Evolutionary conservation across 2,797 vertebrate genomes (phyloP).

Genomic region (Orestias chungarensis): DNA sequence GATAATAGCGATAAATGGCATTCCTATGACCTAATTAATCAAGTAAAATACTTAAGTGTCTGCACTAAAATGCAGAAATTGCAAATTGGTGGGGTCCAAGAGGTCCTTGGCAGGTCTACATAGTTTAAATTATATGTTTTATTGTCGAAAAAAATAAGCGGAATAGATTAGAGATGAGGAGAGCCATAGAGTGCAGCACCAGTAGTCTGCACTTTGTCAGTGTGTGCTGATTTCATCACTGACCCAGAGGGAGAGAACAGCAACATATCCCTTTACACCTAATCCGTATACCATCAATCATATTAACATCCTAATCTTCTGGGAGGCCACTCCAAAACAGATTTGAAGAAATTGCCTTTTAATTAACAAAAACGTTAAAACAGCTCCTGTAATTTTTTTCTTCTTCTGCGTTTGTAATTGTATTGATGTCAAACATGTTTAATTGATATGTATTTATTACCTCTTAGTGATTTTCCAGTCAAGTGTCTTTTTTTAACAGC

Average conservation of each 20-base stretch:
- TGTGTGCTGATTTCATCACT: slow-evolving; percentile 60
- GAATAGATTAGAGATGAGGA: slow-evolving; percentile 22
- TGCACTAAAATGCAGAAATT: slow-evolving; percentile 17
- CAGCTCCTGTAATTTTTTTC: neutral
- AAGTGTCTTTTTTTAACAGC: neutral
- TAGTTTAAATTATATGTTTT: slow-evolving; percentile 23
- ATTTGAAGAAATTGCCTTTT: slow-evolving; percentile 60
- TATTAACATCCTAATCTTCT: slow-evolving; percentile 49
- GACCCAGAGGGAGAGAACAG: slow-evolving; percentile 50
- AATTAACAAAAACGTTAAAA: slow-evolving; percentile 12
- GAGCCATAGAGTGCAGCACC: slow-evolving; percentile 40
- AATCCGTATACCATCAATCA: slow-evolving; percentile 59
- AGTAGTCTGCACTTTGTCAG: slow-evolving; percentile 63
- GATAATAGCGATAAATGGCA: slow-evolving; percentile 10
- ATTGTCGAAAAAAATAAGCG: slow-evolving; percentile 24
- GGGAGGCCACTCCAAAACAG: slow-evolving; percentile 47
- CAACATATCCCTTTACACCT: slow-evolving; percentile 60
- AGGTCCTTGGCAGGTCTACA: neutral
- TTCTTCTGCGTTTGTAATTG: neutral
- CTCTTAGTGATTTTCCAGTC: neutral
- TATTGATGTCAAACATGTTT: neutral
- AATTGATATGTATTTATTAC: neutral
- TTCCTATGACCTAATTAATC: slow-evolving; percentile 14
- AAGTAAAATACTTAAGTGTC: slow-evolving; percentile 18
- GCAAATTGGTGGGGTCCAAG: slow-evolving; percentile 1